Percentiles rank a stretch among this genome's conserved stretches.
phyloP scores from a whole-genome alignment of 2,113 vertebrate species.

The Petrocephalus zakoni region DNA sequence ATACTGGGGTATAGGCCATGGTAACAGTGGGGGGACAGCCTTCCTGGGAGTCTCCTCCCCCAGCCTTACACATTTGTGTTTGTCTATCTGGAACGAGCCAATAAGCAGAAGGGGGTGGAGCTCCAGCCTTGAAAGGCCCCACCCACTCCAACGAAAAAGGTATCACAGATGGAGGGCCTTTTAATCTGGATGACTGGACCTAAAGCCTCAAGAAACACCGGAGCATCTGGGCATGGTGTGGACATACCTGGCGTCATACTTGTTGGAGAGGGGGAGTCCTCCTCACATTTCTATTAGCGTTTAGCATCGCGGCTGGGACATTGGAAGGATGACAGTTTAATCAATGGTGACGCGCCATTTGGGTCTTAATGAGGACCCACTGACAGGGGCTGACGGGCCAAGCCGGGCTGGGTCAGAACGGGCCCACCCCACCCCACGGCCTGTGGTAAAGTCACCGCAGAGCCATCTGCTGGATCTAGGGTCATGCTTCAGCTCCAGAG shows the following conservation, averaged over 20 bases:
- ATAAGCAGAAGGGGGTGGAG: conserved; percentile 56
- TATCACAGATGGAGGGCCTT: neutral
- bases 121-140: conserved; percentile 43
- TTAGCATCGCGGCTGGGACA: neutral
- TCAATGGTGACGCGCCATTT: conserved; percentile 57
- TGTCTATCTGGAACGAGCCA: conserved; percentile 36
- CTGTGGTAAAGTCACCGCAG: neutral
- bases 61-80: conserved; percentile 1
- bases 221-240: conserved; percentile 26
- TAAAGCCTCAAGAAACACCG: neutral
- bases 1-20: neutral
- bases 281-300: neutral
- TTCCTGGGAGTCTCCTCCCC: neutral
- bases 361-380: conserved; percentile 51
- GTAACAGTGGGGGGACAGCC: neutral
- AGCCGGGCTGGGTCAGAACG: neutral
- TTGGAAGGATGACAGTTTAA: conserved; percentile 65
- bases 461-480: neutral
- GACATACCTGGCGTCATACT: conserved; percentile 25
- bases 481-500: conserved; percentile 13
- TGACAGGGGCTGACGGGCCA: conserved; percentile 56
- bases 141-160: neutral
- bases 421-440: neutral
- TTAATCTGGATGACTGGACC: neutral
- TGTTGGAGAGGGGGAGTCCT: neutral